Evolutionary conservation across 2,797 vertebrate genomes (phyloP).

Genomic region (Thalassophryne amazonica): DNA sequence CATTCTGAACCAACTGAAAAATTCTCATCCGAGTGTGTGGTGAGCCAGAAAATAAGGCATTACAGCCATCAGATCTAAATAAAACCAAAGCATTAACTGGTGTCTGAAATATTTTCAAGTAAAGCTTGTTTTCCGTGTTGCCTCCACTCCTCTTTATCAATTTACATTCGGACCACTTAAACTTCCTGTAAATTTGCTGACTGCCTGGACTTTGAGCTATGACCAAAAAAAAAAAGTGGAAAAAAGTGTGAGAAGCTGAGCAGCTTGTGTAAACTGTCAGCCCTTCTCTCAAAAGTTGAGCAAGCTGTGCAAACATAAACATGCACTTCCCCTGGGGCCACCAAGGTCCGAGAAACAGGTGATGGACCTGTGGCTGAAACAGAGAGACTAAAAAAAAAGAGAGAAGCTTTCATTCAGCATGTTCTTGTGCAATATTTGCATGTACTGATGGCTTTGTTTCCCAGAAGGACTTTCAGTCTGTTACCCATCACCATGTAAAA

Average conservation of each 20-base stretch:
- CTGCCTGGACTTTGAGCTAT: slow-evolving; percentile 34
- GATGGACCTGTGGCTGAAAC: slow-evolving; percentile 77
- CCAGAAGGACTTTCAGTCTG: slow-evolving; percentile 47
- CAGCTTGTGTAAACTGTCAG: slow-evolving; percentile 72
- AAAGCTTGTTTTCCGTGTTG: no score
- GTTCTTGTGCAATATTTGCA: slow-evolving; percentile 39
- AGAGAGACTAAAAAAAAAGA: slow-evolving; percentile 50
- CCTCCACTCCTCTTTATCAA: no score
- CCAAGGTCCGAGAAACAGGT: slow-evolving; percentile 73
- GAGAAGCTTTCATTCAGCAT: background rate
- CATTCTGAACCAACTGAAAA: no score
- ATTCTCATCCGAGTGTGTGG: no score
- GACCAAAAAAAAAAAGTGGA: slow-evolving; percentile 12
- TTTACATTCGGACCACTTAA: background rate
- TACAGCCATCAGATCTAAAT: no score
- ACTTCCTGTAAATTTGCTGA: background rate
- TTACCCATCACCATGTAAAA: background rate
- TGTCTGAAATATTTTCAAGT: no score
- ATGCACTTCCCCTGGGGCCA: slow-evolving; percentile 8
- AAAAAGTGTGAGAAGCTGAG: slow-evolving; percentile 63
- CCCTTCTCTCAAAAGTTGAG: slow-evolving; percentile 42
- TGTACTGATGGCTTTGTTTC: slow-evolving; percentile 46
- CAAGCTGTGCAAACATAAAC: slow-evolving; percentile 72
- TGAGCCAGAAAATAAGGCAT: no score
- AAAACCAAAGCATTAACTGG: no score